These are phyloP conservation scores for Oxyteleia sp. DNA, from an alignment of 2,888 invertebrate genomes.

Conservation along the genomic window DNA sequence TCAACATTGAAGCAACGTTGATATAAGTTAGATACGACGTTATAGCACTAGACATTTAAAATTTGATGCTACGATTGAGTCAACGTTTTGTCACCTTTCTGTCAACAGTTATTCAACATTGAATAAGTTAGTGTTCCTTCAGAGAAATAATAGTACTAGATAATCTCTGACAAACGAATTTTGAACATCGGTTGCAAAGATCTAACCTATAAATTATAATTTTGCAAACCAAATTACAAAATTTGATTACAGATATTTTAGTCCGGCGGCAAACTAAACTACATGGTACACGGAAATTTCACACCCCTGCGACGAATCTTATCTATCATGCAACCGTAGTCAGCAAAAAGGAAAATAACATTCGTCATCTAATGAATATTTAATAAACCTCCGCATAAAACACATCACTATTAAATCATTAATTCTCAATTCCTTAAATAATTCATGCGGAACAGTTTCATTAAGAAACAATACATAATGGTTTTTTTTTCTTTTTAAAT, in stretches of 20 bases:
- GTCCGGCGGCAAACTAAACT: neutral
- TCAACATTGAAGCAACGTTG: no score
- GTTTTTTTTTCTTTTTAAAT: no score
- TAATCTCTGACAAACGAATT: no score
- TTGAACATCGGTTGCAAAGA: neutral
- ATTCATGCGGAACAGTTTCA: slow-evolving; percentile 14
- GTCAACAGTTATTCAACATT: no score
- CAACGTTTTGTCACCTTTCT: no score
- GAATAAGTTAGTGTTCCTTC: no score
- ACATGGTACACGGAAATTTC: slow-evolving; percentile 37
- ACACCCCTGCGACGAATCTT: slow-evolving; percentile 46
- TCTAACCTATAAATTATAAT: neutral
- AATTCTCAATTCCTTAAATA: slow-evolving; percentile 31
- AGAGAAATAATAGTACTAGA: neutral
- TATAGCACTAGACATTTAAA: no score
- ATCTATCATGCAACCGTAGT: slow-evolving; percentile 49
- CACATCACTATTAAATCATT: slow-evolving; percentile 34
- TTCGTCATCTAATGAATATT: slow-evolving; percentile 53
- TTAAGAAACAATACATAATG: no score
- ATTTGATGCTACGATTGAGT: no score
- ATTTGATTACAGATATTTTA: slow-evolving; percentile 16
- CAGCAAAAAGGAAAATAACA: slow-evolving; percentile 44
- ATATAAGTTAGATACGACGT: no score
- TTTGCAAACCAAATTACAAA: slow-evolving; percentile 1
- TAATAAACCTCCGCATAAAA: slow-evolving; percentile 37